Evolutionary conservation across 2,113 vertebrate species (phyloP).

Genomic region (Micronycteris hirsuta): DNA sequence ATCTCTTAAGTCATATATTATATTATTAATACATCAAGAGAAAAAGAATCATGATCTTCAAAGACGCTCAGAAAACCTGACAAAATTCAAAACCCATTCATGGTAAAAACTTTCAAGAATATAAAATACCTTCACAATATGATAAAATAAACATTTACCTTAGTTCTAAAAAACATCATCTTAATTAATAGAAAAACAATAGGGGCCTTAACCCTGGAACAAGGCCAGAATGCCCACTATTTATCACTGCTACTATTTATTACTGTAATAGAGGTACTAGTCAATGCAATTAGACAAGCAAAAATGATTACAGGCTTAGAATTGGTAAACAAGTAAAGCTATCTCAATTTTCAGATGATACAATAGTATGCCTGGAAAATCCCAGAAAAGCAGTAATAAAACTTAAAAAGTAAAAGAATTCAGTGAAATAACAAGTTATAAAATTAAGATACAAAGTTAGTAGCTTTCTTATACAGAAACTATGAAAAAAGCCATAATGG

Average conservation of each 20-base stretch:
- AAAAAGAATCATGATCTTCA: neutral
- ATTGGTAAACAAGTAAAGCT: neutral
- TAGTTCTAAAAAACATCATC: neutral
- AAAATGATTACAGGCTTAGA: neutral
- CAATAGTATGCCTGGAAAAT: neutral
- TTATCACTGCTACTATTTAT: neutral
- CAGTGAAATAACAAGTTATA: neutral
- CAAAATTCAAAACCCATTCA: neutral
- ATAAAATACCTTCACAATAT: neutral
- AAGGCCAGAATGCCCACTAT: neutral
- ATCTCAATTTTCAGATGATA: neutral
- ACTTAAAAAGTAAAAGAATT: neutral
- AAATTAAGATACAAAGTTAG: neutral
- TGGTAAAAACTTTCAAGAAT: neutral
- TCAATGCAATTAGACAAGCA: neutral
- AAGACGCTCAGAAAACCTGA: neutral
- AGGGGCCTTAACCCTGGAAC: neutral
- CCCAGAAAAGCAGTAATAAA: neutral
- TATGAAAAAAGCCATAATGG: neutral
- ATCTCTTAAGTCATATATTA: too few relatives aligned
- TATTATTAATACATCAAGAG: constrained; percentile 12
- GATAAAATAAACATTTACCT: constrained; percentile 4
- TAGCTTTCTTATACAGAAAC: neutral
- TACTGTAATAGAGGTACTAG: neutral
- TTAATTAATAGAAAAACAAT: neutral